A percentile compares a stretch with the other conserved stretches of the same genome.
These are phyloP conservation scores for Oophaga sylvatica DNA, from an alignment of 2,797 vertebrate genomes.

Conservation along the genomic window DNA sequence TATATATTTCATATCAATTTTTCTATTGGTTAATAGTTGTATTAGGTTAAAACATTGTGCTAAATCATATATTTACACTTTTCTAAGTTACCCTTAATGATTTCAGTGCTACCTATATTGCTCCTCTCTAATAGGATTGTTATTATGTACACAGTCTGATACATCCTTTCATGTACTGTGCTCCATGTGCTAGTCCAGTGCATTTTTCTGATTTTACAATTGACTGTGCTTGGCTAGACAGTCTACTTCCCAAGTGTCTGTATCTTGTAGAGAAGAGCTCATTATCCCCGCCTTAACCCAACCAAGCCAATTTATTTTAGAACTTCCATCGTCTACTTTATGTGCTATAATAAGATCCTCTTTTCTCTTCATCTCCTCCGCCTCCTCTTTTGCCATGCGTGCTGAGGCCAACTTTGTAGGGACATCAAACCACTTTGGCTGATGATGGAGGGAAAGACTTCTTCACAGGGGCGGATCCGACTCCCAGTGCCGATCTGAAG, in stretches of 20 bases:
- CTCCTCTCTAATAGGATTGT: neutral
- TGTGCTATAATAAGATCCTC: conserved; percentile 60
- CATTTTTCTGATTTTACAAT: conserved; percentile 45
- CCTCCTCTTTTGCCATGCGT: conserved; percentile 58
- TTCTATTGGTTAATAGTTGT: neutral
- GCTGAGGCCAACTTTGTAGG: conserved; percentile 59
- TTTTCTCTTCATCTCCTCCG: conserved; percentile 59
- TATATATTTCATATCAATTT: neutral
- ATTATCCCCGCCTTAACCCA: conserved; percentile 61
- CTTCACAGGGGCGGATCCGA: conserved; percentile 60
- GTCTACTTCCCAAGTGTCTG: conserved; percentile 61
- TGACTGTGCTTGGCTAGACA: conserved; percentile 55
- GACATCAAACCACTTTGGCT: conserved; percentile 62
- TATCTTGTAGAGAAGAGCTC: conserved; percentile 59
- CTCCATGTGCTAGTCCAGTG: conserved; percentile 19
- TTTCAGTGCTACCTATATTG: neutral
- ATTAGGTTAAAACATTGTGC: neutral
- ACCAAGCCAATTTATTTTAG: conserved; percentile 63
- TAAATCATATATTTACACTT: neutral
- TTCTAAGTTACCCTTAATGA: neutral
- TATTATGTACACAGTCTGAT: neutral
- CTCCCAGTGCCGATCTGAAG: conserved; percentile 56
- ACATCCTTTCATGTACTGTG: neutral
- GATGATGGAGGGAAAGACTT: conserved; percentile 59
- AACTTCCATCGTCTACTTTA: conserved; percentile 59